Conservation (phyloP, 2,888 invertebrate genomes). For the Phyllotreta striolata region DNA sequence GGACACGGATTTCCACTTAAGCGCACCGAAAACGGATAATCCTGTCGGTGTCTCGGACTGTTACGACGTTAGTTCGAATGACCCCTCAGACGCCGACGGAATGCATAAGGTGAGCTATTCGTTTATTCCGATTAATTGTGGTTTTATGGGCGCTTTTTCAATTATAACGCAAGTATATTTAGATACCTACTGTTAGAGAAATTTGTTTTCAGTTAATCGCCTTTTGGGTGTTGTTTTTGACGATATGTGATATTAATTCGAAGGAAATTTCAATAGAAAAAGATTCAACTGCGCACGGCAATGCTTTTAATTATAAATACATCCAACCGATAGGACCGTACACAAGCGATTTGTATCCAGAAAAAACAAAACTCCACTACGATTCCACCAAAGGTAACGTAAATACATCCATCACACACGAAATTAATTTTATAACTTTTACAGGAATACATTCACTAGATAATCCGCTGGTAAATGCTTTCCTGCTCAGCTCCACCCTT, state of each 20-base stretch:
- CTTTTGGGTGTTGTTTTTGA: slow-evolving; percentile 5
- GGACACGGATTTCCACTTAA: slow-evolving; percentile 34
- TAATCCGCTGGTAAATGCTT: slow-evolving; percentile 54
- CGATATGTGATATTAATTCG: slow-evolving; percentile 1
- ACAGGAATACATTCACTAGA: slow-evolving; percentile 3
- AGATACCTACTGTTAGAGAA: no score
- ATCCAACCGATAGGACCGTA: slow-evolving; percentile 30
- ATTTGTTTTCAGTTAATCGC: slow-evolving; percentile 1
- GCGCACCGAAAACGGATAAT: slow-evolving; percentile 23
- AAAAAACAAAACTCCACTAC: not conserved
- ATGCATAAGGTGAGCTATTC: slow-evolving; percentile 26
- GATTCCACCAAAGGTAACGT: not conserved
- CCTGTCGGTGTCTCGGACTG: slow-evolving; percentile 7
- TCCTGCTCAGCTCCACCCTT: slow-evolving; percentile 52
- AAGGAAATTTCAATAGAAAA: slow-evolving; percentile 10
- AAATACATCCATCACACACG: not conserved
- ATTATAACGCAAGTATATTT: not conserved
- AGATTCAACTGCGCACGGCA: slow-evolving; percentile 27
- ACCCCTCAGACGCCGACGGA: slow-evolving; percentile 9
- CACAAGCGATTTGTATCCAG: slow-evolving; percentile 12
- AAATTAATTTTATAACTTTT: slow-evolving; percentile 4
- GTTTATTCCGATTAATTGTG: not conserved
- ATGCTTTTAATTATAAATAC: slow-evolving; percentile 34
- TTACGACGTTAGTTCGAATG: slow-evolving; percentile 20
- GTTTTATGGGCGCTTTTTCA: not conserved